Evolutionary conservation across 2,888 invertebrate genomes (phyloP).

Genomic region (Adela reaumurella): DNA sequence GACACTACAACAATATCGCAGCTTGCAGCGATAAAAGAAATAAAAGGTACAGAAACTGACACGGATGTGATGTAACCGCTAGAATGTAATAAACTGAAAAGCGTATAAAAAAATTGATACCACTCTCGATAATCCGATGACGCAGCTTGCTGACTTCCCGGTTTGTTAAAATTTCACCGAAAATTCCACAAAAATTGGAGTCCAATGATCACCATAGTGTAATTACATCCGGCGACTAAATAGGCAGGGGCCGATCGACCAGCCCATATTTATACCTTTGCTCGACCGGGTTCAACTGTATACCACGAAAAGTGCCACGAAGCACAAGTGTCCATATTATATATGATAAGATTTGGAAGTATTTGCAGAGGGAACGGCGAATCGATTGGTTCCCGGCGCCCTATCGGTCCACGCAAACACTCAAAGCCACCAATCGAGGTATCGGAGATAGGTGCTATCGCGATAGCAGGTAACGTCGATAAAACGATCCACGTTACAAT

Average conservation of each 20-base stretch:
- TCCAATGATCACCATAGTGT: constrained; percentile 1
- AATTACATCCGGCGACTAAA: constrained; percentile 45
- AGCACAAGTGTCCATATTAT: constrained; percentile 48
- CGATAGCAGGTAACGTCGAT: neutral
- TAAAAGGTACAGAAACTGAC: no score
- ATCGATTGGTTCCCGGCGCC: constrained; percentile 45
- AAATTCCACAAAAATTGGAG: no score
- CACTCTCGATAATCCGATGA: no score
- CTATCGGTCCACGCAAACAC: constrained; percentile 47
- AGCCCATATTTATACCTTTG: constrained; percentile 54
- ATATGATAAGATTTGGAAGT: constrained; percentile 41
- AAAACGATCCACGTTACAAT: neutral
- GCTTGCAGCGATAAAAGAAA: no score
- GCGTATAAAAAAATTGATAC: no score
- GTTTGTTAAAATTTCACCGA: no score
- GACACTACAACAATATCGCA: no score
- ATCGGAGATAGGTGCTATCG: constrained; percentile 31
- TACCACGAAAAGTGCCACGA: constrained; percentile 44
- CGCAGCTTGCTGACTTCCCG: no score
- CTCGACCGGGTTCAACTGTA: constrained; percentile 45
- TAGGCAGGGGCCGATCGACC: constrained; percentile 54
- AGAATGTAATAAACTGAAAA: no score
- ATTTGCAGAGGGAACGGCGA: constrained; percentile 22
- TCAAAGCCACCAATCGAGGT: constrained; percentile 42
- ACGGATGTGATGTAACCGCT: no score